Conservation (phyloP, 1,140 invertebrate species). For the Caenorhabditis inopinata region DNA sequence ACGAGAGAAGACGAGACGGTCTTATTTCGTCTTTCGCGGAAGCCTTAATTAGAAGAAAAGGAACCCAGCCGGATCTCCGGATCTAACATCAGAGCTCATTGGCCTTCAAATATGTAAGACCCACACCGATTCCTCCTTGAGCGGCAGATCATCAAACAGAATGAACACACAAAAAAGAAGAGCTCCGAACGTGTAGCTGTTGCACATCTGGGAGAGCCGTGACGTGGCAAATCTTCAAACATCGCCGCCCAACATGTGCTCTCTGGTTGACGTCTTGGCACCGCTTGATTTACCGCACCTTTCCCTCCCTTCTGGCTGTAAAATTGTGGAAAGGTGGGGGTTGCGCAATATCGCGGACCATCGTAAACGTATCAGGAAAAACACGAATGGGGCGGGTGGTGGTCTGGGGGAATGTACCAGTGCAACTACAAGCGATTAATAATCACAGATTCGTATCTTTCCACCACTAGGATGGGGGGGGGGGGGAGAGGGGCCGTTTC, state of each 20-base stretch:
- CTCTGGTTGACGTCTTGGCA: no score
- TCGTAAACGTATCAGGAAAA: conserved; percentile 8
- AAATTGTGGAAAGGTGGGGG: background rate
- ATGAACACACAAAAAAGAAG: background rate
- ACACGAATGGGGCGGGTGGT: background rate
- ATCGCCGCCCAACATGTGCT: conserved; percentile 22
- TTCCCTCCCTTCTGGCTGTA: background rate
- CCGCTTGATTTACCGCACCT: conserved; percentile 15
- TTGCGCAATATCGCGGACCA: background rate
- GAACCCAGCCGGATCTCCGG: no score
- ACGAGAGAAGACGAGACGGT: no score
- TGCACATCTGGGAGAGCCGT: background rate
- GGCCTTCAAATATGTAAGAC: no score
- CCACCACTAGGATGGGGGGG: background rate
- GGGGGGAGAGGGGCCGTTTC: no score
- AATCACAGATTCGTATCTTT: conserved; percentile 27
- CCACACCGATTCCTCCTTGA: conserved; percentile 1
- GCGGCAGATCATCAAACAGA: conserved; percentile 26
- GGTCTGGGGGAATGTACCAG: no score
- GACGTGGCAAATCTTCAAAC: conserved; percentile 30
- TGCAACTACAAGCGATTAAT: conserved; percentile 13
- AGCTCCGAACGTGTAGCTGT: no score
- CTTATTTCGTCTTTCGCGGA: no score
- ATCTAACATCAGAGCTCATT: no score
- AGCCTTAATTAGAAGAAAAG: no score